These are phyloP conservation scores for Leptestheria dahalacensis DNA, from an alignment of 1,140 invertebrate species.

Conservation along the genomic window DNA sequence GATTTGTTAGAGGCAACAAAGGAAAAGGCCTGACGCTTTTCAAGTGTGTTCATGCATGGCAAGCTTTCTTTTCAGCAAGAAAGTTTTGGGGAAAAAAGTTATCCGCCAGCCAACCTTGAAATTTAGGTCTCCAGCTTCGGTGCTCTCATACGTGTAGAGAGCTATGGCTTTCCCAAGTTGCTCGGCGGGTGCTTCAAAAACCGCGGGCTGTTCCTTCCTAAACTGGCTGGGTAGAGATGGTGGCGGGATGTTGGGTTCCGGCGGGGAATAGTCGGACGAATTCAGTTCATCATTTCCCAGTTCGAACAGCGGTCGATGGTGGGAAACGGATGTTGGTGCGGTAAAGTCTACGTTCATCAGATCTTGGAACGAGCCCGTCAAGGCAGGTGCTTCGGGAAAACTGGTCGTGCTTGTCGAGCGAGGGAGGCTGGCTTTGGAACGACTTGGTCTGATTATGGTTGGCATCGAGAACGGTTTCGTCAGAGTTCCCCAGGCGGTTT, in stretches of 20 bases:
- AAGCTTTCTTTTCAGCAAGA: neutral
- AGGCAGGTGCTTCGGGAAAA: neutral
- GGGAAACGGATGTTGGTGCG: neutral
- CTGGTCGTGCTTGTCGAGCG: neutral
- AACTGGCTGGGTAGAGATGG: constrained; percentile 4
- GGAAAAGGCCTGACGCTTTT: neutral
- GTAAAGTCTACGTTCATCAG: neutral
- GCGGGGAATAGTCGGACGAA: constrained; percentile 1
- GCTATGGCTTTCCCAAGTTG: constrained; percentile 2
- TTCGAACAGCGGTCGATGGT: neutral
- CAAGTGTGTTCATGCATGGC: neutral
- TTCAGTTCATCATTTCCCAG: neutral
- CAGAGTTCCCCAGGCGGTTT: neutral
- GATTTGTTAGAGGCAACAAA: neutral
- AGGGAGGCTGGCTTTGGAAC: neutral
- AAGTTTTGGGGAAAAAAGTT: neutral
- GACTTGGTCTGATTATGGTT: neutral
- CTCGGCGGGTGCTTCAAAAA: neutral
- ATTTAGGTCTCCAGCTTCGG: constrained; percentile 10
- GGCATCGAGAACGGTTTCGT: constrained; percentile 7
- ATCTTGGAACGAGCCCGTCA: neutral
- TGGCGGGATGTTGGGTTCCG: constrained; percentile 11
- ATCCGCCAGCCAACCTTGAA: constrained; percentile 5
- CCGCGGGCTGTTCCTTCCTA: neutral
- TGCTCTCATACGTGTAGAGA: constrained; percentile 7